Percentiles rank a stretch among this genome's conserved stretches.
These are phyloP conservation scores for Guaruba guarouba DNA, from an alignment of 2,113 vertebrate genomes.

Conservation along the genomic window DNA sequence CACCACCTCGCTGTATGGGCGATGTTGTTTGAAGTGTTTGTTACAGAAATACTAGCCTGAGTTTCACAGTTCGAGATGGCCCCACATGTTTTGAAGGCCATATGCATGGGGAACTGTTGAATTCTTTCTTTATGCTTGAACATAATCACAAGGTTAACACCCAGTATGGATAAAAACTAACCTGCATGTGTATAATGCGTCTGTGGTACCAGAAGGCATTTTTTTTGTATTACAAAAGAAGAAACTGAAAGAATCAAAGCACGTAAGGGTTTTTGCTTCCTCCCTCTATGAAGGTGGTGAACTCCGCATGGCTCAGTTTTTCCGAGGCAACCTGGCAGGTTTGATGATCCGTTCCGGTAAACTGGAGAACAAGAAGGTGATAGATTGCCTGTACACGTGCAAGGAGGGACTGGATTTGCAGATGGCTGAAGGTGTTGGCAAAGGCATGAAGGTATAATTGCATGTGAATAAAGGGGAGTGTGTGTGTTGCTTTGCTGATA, in stretches of 20 bases:
- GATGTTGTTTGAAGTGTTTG: background rate
- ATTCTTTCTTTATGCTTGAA: conserved; percentile 47
- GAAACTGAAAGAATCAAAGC: background rate
- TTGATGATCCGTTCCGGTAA: conserved; percentile 92
- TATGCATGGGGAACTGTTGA: conserved; percentile 76
- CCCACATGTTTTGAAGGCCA: background rate
- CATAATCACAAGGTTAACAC: conserved; percentile 62
- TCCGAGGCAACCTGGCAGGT: conserved; percentile 91
- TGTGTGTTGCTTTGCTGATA: background rate
- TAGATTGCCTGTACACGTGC: conserved; percentile 97
- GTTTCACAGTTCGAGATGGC: background rate
- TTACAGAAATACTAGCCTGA: background rate
- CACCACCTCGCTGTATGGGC: background rate
- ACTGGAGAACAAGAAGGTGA: conserved; percentile 94
- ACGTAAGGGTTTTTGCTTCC: background rate
- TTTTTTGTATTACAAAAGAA: background rate
- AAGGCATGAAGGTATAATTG: conserved; percentile 86
- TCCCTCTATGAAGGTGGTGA: conserved; percentile 78
- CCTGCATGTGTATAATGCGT: conserved; percentile 81
- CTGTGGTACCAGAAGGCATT: background rate
- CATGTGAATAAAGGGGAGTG: rapidly evolving
- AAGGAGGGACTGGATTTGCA: conserved; percentile 94
- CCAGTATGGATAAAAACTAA: conserved; percentile 78
- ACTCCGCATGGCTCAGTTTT: conserved; percentile 90
- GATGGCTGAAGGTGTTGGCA: conserved; percentile 79